Base-by-base conservation (phyloP, 2,113 vertebrate species). In the Syngnathus scovelli region DNA sequence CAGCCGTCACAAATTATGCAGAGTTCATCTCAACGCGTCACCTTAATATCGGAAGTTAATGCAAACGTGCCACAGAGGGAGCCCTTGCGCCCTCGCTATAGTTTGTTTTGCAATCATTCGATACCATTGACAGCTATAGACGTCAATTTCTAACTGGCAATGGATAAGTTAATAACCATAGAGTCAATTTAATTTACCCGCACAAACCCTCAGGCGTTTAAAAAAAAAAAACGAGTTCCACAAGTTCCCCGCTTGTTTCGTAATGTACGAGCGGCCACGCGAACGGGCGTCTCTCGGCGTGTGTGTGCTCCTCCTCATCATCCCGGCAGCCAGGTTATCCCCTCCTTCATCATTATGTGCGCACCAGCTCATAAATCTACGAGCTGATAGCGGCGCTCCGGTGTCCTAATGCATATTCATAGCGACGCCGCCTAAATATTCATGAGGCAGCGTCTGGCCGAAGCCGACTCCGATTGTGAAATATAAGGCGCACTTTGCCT, bases 381-480 rank as follows among this genome's bases (percentile, higher is more conserved):
- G 71, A 60, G 70, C 76, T 80, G 77, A 83, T 82, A 78, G 79
- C 62, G 58, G 71, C 64, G 76, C 78, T 81, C 72, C 49, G 23
- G 71, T 72, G 52, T 70, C 37, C 73, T 85, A 61, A 90, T 91
- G 88, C 82, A 92, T 90, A 92, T 92, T 91, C 89, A 91, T 91
- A 85, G 77, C 39, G 8, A 62, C 38, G 8, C 49, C 0, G 7
- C 33, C 78, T 89, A 86, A 87, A 86, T 90, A 92, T 92, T 91
- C 89, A 92, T 90, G 90, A 91, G 83, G 76, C 88, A 82, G 85
- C 80, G 89, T 88, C 85, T 87, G 82, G 84, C 84, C 83, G 84
- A 88, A 84, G 71, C 67, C 78, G 63, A 23, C 80, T 75, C 82
- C 76, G 80, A 85, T 48, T 76, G 83, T 88, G 83, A 88, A 90